Conservation (phyloP, 2,113 vertebrate species). For the Grallaria varia region DNA sequence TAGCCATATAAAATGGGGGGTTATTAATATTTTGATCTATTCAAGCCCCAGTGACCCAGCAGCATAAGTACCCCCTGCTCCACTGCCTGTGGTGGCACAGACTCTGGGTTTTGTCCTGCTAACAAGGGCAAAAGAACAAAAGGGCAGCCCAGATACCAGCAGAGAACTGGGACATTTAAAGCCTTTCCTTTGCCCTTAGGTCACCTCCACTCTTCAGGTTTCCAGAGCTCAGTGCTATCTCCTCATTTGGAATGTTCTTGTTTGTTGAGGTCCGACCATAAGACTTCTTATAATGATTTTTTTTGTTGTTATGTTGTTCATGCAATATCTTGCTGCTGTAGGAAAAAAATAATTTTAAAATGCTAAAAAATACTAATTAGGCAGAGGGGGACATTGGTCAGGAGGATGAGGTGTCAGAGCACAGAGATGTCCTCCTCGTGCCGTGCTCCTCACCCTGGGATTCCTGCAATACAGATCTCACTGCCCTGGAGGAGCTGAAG, state of each 20-base stretch:
- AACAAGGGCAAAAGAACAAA: not conserved
- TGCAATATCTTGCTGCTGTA: not conserved
- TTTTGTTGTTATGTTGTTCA: not conserved
- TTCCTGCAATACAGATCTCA: not conserved
- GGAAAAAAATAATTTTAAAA: not conserved
- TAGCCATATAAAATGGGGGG: not conserved
- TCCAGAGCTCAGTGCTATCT: not conserved
- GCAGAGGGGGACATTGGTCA: not conserved
- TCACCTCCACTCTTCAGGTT: not conserved
- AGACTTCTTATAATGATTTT: not conserved
- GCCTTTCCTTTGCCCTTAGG: not conserved
- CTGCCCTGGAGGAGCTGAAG: not conserved
- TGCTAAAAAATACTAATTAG: not conserved
- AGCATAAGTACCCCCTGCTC: not conserved
- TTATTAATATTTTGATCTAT: not conserved
- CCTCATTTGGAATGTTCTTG: not conserved
- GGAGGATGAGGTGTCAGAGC: not conserved
- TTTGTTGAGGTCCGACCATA: not conserved
- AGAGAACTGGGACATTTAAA: not conserved
- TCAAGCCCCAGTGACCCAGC: not conserved
- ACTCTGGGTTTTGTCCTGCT: not conserved
- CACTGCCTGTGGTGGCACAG: accelerated
- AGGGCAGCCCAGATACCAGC: not conserved
- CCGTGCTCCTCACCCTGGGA: not conserved
- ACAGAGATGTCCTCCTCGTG: not conserved